Evolutionary conservation across 2,113 vertebrate genomes (phyloP), one percentile per base, ranked within the genome.

Genomic region (Silurus meridionalis): DNA sequence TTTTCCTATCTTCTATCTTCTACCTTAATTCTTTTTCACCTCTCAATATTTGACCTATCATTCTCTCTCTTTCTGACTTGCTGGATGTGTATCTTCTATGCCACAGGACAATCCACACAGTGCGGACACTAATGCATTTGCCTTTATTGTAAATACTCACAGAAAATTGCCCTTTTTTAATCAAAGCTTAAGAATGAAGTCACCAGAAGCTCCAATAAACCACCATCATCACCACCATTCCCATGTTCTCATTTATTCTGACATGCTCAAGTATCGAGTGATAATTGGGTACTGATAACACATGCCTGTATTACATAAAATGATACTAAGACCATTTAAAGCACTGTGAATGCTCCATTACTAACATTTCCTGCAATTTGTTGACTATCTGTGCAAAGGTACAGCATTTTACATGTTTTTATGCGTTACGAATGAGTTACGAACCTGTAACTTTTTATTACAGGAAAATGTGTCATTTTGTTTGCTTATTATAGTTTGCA

Each of bases 1-100:
- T 23, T 86, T 11, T 50, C 72, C 82, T 60, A 21, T n/a, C 28
- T 60, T 77, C 25, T 17, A 64, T 28, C 25, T 91, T 91, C 53
- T 37, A 37, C 79, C 28, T 17, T 48, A 28, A 17, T 84, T 25
- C 4, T 15, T 80, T 74, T 72, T 9, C 58, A 28, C 37, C 19
- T 78, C 25, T 60, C 61, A 50, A 57, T 71, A 19, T 57, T 55
- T 55, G 10, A 15, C 11, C 67, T 78, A 55, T 82, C 60, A 82
- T 74, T 50, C 46, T 71, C 74, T 84, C 48, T 21, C 84, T 84
- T 21, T 78, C 52, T 52, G 8, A 86, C 46, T 25, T 50, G 75
- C 66, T 58, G 53, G 3, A 28, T 37, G n/a, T 52, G 2, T 80
- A 21, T 23, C 71, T 11, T 72, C 69, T 72, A 72, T 72, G 69